Evolutionary conservation across 2,113 vertebrate genomes (phyloP), one percentile per base, ranked within the genome.

Genomic region (Donacobius atricapilla): DNA sequence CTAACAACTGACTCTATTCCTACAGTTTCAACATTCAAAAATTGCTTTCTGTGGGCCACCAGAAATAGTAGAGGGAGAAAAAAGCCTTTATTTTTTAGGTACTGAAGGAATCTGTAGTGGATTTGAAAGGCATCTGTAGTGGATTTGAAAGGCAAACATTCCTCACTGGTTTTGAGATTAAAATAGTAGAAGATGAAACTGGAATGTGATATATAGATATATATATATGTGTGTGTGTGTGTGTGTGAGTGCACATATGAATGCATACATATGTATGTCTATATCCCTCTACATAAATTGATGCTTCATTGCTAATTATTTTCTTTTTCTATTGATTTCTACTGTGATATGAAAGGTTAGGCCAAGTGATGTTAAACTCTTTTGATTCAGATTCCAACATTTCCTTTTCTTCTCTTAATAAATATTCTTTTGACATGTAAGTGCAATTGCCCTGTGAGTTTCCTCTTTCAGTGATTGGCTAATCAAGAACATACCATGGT

Each of bases 201-300:
- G 6, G 66, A 10, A 73, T 54, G 15, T 20, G 8, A n/a, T 21
- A 23, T 11, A 15, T 10, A 6, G n/a, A n/a, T n/a, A n/a, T n/a
- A n/a, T n/a, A n/a, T n/a, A n/a, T n/a, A n/a, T n/a, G n/a, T n/a
- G n/a, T n/a, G n/a, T n/a, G n/a, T n/a, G n/a, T n/a, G n/a, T 22
- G 0, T 30, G 4, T 50, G 4, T 39, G 39, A 8, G 6, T 3
- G 4, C 1, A 20, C 48, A 16, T 12, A 28, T 22, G 4, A 22
- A 25, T 35, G 8, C 23, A 35, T 65, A 58, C 4, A 8, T 11
- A 16, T 24, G 4, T 23, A 15, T 51, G 18, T 35, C 12, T 77
- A 3, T 24, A 15, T 64, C 2, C 53, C 5, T 42, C 6, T 50
- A 4, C 37, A 27, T 10, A 83, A 80, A 71, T 57, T 7, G 10